A percentile compares a stretch with the other conserved stretches of the same genome.
These are phyloP conservation scores for Muscidifurax raptorellus DNA, from an alignment of 1,140 invertebrate species.

Conservation along the genomic window DNA sequence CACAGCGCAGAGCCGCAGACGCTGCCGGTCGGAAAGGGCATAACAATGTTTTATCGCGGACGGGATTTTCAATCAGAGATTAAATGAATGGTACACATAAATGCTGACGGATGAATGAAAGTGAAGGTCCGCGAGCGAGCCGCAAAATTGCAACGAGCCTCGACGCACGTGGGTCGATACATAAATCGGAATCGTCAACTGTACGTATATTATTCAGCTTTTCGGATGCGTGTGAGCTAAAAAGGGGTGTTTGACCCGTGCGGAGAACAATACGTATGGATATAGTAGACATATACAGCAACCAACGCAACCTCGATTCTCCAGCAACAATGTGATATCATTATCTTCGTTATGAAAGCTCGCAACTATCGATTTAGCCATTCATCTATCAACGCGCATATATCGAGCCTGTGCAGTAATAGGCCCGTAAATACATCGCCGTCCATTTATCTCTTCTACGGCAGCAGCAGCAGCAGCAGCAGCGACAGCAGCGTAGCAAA, in stretches of 20 bases:
- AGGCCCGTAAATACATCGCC: slow-evolving; percentile 36
- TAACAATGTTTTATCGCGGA: background rate
- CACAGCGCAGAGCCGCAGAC: background rate
- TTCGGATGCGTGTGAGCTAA: too few relatives aligned
- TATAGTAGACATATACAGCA: too few relatives aligned
- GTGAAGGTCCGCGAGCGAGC: background rate
- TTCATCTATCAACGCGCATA: background rate
- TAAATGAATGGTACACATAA: background rate
- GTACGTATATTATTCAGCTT: too few relatives aligned
- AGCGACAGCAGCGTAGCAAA: background rate
- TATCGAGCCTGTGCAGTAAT: background rate
- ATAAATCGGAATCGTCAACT: background rate
- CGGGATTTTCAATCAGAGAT: slow-evolving; percentile 1
- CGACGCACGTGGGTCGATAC: too few relatives aligned
- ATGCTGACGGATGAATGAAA: background rate
- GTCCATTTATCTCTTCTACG: slow-evolving; percentile 23
- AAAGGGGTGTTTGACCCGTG: too few relatives aligned
- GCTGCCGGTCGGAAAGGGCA: background rate
- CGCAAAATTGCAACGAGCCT: too few relatives aligned
- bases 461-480: background rate
- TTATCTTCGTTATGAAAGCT: slow-evolving; percentile 35
- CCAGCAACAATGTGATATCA: slow-evolving; percentile 13
- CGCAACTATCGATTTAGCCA: slow-evolving; percentile 14
- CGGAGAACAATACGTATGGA: too few relatives aligned
- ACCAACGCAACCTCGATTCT: slow-evolving; percentile 19